Percentiles rank a stretch among this genome's conserved stretches.
These are phyloP conservation scores for Callyntrura guangdongensis DNA, from an alignment of 2,888 invertebrate species.

Conservation along the genomic window DNA sequence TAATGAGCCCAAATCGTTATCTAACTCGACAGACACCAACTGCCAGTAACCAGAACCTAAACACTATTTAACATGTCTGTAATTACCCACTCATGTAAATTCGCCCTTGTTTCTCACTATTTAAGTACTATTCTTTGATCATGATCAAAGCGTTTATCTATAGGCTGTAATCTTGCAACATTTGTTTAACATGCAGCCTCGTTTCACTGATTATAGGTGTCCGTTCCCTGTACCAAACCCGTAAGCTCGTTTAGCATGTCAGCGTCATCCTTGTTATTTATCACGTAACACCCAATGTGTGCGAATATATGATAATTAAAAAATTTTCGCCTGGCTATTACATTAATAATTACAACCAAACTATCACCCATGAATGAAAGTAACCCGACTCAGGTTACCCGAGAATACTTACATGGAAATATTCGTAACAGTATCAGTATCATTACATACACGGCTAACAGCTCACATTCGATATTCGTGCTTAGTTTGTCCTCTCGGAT, in stretches of 20 bases:
- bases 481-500: background rate
- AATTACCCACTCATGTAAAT: slow-evolving; percentile 10
- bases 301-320: background rate
- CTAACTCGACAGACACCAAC: too few species aligned
- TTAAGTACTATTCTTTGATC: too few species aligned
- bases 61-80: too few species aligned
- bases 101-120: background rate
- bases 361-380: background rate
- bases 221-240: too few species aligned
- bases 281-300: background rate
- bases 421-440: too few species aligned
- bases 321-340: slow-evolving; percentile 9
- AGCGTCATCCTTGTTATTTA: background rate
- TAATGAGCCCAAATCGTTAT: too few species aligned
- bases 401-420: background rate
- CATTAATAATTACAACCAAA: slow-evolving; percentile 20
- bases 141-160: background rate
- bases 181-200: slow-evolving; percentile 31
- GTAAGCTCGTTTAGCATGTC: slow-evolving; percentile 50
- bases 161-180: slow-evolving; percentile 24
- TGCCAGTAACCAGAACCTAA: background rate
- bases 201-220: too few species aligned
- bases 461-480: background rate
- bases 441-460: too few species aligned
- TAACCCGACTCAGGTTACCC: too few species aligned